Base-by-base conservation (phyloP, 2,797 vertebrate species). In the Sandelia bainsii region DNA sequence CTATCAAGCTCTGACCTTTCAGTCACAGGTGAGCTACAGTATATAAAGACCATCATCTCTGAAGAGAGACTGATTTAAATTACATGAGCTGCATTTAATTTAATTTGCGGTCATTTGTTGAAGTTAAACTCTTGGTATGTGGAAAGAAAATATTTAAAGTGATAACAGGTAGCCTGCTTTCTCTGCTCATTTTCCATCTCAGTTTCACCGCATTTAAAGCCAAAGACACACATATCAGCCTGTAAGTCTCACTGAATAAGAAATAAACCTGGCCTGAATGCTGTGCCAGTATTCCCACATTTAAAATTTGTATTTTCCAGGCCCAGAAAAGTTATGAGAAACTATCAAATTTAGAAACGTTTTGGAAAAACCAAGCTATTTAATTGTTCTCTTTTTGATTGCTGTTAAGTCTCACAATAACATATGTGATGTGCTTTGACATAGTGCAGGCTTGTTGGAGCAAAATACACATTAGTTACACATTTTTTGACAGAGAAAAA, bases 91-190 rank as follows among this genome's bases (percentile, higher is more conserved):
- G 62, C 45, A 67, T 90, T 88, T 93, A 92, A 94, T 94, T 87
- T 90, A 93, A 94, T 94, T 91, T 93, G 72, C 84, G 88, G 85
- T 89, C 89, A 89, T 93, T 94, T 95, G 92, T 93, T 94, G 93
- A 92, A 86, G 81, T 94, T 91, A 78, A 88, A 87, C 75, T 85
- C 82, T 71, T 82, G 89, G 92, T 87, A 93, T 93, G 90, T 92
- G 88, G 84, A 95, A 94, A 87, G 83, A 94, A 94, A 95, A 95
- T 94, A 94, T 95, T 94, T 94, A 73, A 93, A 92, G 91, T 93
- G 92, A 95, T 94, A 95, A 94, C 92, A 94, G 89, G 93, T 93
- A 93, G 90, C 82, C 89, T 81, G 80, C 92, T 86, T 85, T 93
- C 88, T 81, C 64, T 69, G 66, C 84, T 93, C 86, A 80, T 92